Evolutionary conservation across 2,797 vertebrate genomes (phyloP), one percentile per base, ranked within the genome.

Genomic region (Momotus momota): DNA sequence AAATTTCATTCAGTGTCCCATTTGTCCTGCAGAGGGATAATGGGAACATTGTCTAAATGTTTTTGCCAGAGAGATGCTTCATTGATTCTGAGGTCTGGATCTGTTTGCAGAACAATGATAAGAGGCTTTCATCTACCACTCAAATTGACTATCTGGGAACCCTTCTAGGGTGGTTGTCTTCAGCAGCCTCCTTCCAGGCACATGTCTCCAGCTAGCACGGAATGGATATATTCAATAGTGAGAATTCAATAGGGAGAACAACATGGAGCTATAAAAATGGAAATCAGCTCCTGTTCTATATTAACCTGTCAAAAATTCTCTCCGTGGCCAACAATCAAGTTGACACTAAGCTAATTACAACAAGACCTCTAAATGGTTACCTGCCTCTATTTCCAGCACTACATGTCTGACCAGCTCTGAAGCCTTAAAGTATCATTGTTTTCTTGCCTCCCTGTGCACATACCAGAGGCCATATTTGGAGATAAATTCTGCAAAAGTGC

Each of bases 301-400:
- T 55, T 23, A 87, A 54, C 71, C 81, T 82, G 81, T 55, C 93
- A 92, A 69, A 94, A 94, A 71, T 33, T 41, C 71, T 52, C 84
- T 49, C 65, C 1, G 2, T 43, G 41, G 55, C 77, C 70, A 93
- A 70, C 40, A 19, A 86, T 75, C 87, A 72, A 65, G 82, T 23
- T 91, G 89, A 73, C 81, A 60, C 55, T 73, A 3, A 94, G 72
- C 70, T 88, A 75, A 91, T 91, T 93, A 86, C 17, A 81, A 46
- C 69, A 61, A 90, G 41, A 74, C 40, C 46, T 83, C 54, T 54
- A 22, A 48, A 11, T 12, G 27, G 41, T 51, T 88, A 81, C 88
- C 65, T 48, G 78, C 61, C 72, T 49, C 26, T 12, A 9, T 65
- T 71, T 71, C 75, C 82, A 94, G 73, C 91, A 61, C 65, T 25